Evolutionary conservation across 1,140 invertebrate species (phyloP), one percentile per base, ranked within the genome.

Genomic region (Octopus sinensis): DNA sequence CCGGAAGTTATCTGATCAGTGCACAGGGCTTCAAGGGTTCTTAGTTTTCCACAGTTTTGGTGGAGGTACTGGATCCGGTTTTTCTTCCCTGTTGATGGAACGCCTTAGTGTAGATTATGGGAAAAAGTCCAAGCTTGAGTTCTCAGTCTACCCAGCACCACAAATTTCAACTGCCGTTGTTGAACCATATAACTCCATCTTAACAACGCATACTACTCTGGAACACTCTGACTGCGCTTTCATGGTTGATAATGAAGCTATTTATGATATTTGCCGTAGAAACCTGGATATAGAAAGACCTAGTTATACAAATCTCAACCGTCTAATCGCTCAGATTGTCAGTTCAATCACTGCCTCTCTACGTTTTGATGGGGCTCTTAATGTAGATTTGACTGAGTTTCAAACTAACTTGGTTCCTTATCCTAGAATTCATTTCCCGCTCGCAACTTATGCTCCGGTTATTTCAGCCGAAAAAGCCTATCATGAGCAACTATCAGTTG

Each of bases 51-150:
- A 86, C 81, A 83, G 82, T n/a, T 84, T 85, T 77, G 84, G 84
- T 68, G 84, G 84, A 53, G 95, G 95, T 78, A 96, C 84, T 56
- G 83, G 83, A 56, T 85, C 90, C 71, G 90, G 95, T 7, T 96
- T 96, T 90, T 95, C 95, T 7, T 96, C 95, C 0, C 91, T 96
- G 68, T 92, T 96, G 75, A 96, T 96, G 95, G 96, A 96, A 91
- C 92, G 95, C 82, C 92, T 96, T 30, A 95, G 94, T 53, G 95
- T 96, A 2, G 95, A 96, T 86, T 96, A 96, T 89, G 95, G 95
- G 71, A 96, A 96, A 91, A 96, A 96, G 87, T 95, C 94, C 51
- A 96, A 96, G 90, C 92, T 96, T 43, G 85, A 87, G 43, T 86
- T 87, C 68, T 83, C 85, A 78, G 84, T 87, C 82, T 90, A 91